A percentile compares a stretch with the other conserved stretches of the same genome.
Conservation (phyloP, 2,888 invertebrate species). For the Ornithoptera alexandrae region DNA sequence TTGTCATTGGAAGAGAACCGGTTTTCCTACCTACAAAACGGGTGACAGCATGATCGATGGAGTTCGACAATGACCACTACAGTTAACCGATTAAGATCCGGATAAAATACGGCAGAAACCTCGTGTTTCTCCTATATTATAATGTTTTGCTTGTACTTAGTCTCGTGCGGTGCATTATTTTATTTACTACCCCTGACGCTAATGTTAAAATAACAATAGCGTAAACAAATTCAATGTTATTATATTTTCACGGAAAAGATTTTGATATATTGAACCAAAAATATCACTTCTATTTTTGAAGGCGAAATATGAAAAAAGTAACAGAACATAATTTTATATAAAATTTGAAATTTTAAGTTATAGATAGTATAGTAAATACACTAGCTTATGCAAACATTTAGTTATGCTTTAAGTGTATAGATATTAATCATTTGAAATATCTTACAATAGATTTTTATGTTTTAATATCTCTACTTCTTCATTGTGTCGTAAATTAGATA, state of each 20-base stretch:
- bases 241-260: too few relatives aligned
- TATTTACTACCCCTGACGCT: constrained; percentile 1
- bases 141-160: constrained; percentile 5
- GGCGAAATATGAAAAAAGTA: too few relatives aligned
- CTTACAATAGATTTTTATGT: neutral
- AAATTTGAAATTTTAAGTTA: too few relatives aligned
- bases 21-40: constrained; percentile 22
- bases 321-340: too few relatives aligned
- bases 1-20: constrained; percentile 25
- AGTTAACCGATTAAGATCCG: constrained; percentile 23
- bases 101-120: constrained; percentile 19
- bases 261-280: too few relatives aligned
- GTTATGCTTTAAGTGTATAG: too few relatives aligned
- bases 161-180: constrained; percentile 9
- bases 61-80: constrained; percentile 19
- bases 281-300: too few relatives aligned
- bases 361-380: too few relatives aligned
- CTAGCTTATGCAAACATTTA: too few relatives aligned
- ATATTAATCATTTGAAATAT: too few relatives aligned
- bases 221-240: too few relatives aligned
- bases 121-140: constrained; percentile 4
- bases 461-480: neutral
- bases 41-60: constrained; percentile 25
- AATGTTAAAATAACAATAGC: too few relatives aligned
- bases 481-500: neutral